phyloP scores from a whole-genome alignment of 2,113 vertebrate species.

The Tricholaema leucomelas region DNA sequence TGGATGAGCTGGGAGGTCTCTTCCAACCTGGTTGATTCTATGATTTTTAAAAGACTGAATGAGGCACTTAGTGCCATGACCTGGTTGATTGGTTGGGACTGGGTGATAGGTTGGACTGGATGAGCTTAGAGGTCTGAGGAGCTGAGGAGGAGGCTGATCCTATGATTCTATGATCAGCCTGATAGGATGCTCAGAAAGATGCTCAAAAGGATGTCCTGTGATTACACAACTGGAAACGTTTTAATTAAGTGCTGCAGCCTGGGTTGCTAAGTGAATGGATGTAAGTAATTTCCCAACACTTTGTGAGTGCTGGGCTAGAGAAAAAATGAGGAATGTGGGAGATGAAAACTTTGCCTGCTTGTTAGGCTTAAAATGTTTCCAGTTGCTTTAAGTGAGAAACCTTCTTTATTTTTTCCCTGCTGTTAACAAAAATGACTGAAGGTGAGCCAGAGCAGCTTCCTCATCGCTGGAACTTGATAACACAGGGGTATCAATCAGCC shows the following conservation, averaged over 20 bases:
- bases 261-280: not conserved
- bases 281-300: constrained; percentile 42
- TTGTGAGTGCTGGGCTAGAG: not conserved
- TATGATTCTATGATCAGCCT: too few species aligned
- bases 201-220: not conserved
- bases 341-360: not conserved
- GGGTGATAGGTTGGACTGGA: too few species aligned
- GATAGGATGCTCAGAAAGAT: not conserved
- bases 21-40: too few species aligned
- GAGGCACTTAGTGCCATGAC: too few species aligned
- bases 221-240: constrained; percentile 15
- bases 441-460: constrained; percentile 38
- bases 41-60: too few species aligned
- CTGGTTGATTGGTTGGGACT: too few species aligned
- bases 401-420: not conserved
- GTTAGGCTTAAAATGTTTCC: constrained; percentile 29
- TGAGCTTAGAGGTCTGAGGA: too few species aligned
- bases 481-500: constrained; percentile 66
- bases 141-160: too few species aligned
- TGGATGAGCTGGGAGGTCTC: too few species aligned
- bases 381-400: constrained; percentile 70
- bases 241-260: not conserved
- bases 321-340: not conserved
- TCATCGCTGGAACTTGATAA: constrained; percentile 60
- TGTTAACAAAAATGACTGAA: constrained; percentile 33